A percentile compares a stretch with the other conserved stretches of the same genome.
These are phyloP conservation scores for Ceratosolen solmsi DNA, from an alignment of 1,140 invertebrate genomes.

Conservation along the genomic window DNA sequence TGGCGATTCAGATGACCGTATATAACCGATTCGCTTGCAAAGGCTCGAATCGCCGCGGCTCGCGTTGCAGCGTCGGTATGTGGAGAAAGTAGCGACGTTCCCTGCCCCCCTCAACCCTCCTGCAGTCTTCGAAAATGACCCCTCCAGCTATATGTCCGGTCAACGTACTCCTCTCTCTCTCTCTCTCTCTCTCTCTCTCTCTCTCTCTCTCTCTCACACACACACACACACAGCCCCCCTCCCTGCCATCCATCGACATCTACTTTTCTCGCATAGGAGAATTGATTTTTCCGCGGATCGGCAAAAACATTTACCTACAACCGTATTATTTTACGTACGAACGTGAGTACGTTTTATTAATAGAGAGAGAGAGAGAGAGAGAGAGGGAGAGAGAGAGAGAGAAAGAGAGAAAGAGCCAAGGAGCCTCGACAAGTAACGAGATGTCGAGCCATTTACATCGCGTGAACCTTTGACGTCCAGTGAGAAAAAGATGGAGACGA, in stretches of 20 bases:
- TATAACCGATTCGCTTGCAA: slow-evolving; percentile 55
- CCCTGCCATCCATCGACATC: not conserved
- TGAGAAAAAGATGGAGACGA: not conserved
- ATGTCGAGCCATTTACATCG: slow-evolving; percentile 30
- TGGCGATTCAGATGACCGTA: slow-evolving; percentile 54
- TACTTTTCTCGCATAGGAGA: not conserved
- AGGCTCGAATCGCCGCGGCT: not conserved
- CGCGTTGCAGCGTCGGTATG: slow-evolving; percentile 54
- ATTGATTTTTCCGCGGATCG: slow-evolving; percentile 21
- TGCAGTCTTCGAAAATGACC: slow-evolving; percentile 33
- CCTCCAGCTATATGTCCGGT: slow-evolving; percentile 59
- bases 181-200: slow-evolving; percentile 39
- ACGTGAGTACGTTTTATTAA: too few relatives aligned
- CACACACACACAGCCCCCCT: not conserved
- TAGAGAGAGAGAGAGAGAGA: too few relatives aligned
- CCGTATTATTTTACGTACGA: not conserved
- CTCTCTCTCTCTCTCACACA: not conserved
- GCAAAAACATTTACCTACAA: not conserved
- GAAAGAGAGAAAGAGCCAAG: not conserved
- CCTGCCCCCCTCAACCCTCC: slow-evolving; percentile 49
- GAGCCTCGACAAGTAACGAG: slow-evolving; percentile 10
- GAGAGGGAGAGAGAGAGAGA: too few relatives aligned
- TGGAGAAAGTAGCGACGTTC: slow-evolving; percentile 62
- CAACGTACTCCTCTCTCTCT: slow-evolving; percentile 59
- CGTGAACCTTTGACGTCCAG: too few relatives aligned